Conservation (phyloP, 2,113 vertebrate genomes). For the Sinocyclocheilus anophthalmus region DNA sequence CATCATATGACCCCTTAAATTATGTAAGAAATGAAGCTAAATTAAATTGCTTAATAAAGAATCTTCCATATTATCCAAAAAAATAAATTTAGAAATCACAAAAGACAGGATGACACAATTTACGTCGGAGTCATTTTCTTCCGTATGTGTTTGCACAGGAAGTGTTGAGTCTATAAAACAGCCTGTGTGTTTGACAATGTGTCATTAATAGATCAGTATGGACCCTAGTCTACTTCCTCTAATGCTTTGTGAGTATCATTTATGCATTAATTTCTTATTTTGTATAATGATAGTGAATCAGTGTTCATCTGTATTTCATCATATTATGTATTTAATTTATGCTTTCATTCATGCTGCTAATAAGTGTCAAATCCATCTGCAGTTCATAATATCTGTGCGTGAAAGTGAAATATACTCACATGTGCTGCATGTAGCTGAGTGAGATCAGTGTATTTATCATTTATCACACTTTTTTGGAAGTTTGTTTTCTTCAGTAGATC, state of each 20-base stretch:
- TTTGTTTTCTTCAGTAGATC: not conserved
- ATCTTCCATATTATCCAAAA: too few relatives aligned
- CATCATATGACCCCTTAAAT: too few relatives aligned
- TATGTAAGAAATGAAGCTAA: too few relatives aligned
- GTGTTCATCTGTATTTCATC: not conserved
- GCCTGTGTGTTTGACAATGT: not conserved
- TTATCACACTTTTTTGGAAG: not conserved
- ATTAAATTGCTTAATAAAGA: too few relatives aligned
- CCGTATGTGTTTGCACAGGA: not conserved
- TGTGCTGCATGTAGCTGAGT: too few relatives aligned
- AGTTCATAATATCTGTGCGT: not conserved
- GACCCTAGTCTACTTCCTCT: not conserved
- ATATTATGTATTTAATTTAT: not conserved
- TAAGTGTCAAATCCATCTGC: not conserved
- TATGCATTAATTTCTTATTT: not conserved
- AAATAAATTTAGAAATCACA: too few relatives aligned
- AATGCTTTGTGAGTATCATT: conserved; percentile 21
- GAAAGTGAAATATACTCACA: too few relatives aligned
- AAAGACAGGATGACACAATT: not conserved
- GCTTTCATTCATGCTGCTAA: not conserved
- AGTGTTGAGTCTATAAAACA: not conserved
- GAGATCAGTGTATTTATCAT: too few relatives aligned
- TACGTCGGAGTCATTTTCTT: not conserved
- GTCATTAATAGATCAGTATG: conserved; percentile 1
- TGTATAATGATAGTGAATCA: not conserved